phyloP scores from a whole-genome alignment of 2,888 invertebrate genomes.

The Agrochola lychnidis region DNA sequence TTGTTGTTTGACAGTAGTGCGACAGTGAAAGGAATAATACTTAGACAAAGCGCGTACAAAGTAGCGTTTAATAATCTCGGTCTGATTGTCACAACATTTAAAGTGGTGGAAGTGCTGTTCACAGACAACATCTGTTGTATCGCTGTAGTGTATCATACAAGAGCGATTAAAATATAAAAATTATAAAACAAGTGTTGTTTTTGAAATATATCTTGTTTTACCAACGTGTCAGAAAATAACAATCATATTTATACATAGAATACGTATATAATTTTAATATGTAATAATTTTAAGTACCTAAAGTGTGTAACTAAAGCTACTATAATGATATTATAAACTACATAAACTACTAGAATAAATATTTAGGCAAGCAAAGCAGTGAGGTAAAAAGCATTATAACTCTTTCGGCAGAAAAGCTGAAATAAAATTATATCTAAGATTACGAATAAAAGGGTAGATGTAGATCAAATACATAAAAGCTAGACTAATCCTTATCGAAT shows the following conservation, averaged over 20 bases:
- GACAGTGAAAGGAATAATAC: not conserved
- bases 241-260: not conserved
- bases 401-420: not conserved
- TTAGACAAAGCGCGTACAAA: not conserved
- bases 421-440: conserved; percentile 12
- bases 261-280: conserved; percentile 12
- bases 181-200: not conserved
- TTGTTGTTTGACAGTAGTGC: not conserved
- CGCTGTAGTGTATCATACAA: conserved; percentile 30
- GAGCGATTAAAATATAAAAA: not conserved
- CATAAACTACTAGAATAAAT: conserved; percentile 28
- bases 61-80: conserved; percentile 5
- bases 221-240: not conserved
- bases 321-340: conserved; percentile 17
- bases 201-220: conserved; percentile 2
- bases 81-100: conserved; percentile 42
- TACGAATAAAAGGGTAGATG: conserved; percentile 18
- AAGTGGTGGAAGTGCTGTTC: conserved; percentile 39
- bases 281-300: not conserved
- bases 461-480: conserved; percentile 23
- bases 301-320: conserved; percentile 9
- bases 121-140: conserved; percentile 27
- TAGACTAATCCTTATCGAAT: conserved; percentile 38
- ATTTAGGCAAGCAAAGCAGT: conserved; percentile 15
- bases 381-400: not conserved